Evolutionary conservation across 2,888 invertebrate genomes (phyloP).

Genomic region (Calameuta idolon): DNA sequence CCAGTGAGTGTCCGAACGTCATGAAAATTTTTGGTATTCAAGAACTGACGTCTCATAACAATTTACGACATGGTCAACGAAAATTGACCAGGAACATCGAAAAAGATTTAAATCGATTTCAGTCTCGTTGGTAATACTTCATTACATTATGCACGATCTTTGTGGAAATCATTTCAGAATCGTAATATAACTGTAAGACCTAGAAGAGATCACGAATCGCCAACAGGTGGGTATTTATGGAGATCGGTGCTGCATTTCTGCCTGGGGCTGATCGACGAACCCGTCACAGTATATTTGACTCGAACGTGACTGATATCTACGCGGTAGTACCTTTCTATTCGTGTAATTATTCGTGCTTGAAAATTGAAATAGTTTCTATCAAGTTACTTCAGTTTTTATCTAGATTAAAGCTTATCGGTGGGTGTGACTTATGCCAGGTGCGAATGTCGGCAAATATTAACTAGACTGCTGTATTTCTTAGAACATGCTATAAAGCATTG

Average conservation of each 20-base stretch:
- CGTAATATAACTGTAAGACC: not conserved
- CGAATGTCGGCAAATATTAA: not conserved
- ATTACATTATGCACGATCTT: not conserved
- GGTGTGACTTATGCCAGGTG: not conserved
- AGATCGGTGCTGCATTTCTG: constrained; percentile 20
- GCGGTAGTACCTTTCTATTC: constrained; percentile 33
- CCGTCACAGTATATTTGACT: constrained; percentile 42
- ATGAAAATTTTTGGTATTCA: not conserved
- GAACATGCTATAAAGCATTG: not conserved
- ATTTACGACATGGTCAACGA: not conserved
- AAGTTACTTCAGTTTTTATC: not conserved
- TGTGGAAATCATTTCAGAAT: constrained; percentile 4
- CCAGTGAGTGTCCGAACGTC: not conserved
- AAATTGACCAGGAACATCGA: not conserved
- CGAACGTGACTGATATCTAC: constrained; percentile 36
- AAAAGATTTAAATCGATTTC: not conserved
- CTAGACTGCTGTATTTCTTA: not conserved
- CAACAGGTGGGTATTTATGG: constrained; percentile 23
- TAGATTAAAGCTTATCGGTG: not conserved
- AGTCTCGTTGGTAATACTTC: not conserved
- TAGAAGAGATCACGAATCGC: constrained; percentile 14
- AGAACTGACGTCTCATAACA: not conserved
- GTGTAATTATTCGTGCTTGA: constrained; percentile 31
- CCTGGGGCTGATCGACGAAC: constrained; percentile 35
- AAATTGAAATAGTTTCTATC: constrained; percentile 28